These are phyloP conservation scores for Lutraria rhynchaena DNA, from an alignment of 1,140 invertebrate species.

Conservation along the genomic window DNA sequence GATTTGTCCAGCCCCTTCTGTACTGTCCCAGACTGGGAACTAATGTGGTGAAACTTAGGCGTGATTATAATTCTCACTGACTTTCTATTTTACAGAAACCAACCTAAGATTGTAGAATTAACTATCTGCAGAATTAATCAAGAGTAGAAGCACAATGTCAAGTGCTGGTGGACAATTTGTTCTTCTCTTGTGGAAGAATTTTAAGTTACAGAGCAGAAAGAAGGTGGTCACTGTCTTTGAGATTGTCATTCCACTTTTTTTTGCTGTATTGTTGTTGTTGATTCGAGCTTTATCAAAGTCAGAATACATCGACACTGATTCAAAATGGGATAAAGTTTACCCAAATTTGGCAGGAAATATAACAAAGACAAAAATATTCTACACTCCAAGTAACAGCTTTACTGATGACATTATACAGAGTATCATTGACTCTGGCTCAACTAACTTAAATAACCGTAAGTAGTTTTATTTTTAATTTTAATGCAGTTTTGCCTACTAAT, in stretches of 20 bases:
- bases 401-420: conserved; percentile 53
- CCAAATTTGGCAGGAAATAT: neutral
- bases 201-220: conserved; percentile 72
- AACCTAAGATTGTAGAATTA: too few relatives aligned
- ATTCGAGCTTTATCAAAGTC: conserved; percentile 66
- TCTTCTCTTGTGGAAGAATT: conserved; percentile 80
- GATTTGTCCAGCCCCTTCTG: too few relatives aligned
- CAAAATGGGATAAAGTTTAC: conserved; percentile 56
- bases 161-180: conserved; percentile 64
- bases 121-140: too few relatives aligned
- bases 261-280: conserved; percentile 71
- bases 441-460: conserved; percentile 29
- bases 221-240: conserved; percentile 73
- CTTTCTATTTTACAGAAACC: too few relatives aligned
- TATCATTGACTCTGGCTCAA: neutral
- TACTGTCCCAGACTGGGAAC: too few relatives aligned
- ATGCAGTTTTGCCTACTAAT: too few relatives aligned
- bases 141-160: conserved; percentile 37
- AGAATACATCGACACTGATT: conserved; percentile 51
- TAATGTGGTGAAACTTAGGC: too few relatives aligned
- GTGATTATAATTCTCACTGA: too few relatives aligned
- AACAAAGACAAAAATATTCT: conserved; percentile 32
- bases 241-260: conserved; percentile 73
- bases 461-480: neutral
- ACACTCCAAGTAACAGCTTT: conserved; percentile 46